These are phyloP conservation scores for Drosophila santomea DNA, from an alignment of 1,140 invertebrate genomes.

Conservation along the genomic window DNA sequence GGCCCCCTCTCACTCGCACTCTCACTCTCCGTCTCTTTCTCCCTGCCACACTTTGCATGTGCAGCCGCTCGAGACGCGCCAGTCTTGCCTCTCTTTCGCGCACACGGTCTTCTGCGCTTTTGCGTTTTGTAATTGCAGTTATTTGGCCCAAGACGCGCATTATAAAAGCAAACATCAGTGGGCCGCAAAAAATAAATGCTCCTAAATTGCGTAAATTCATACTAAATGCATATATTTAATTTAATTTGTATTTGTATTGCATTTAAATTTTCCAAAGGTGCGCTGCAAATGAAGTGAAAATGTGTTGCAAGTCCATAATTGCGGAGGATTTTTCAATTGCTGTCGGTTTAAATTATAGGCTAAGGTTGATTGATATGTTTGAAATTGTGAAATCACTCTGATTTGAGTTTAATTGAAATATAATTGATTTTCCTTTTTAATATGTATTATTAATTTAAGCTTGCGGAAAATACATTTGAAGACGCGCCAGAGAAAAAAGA, in stretches of 20 bases:
- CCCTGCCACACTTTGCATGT: slow-evolving; percentile 68
- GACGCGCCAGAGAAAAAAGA: too few relatives aligned
- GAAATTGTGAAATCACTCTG: slow-evolving; percentile 13
- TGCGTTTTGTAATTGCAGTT: slow-evolving; percentile 75
- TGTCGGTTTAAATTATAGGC: slow-evolving; percentile 24
- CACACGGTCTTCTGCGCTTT: not conserved
- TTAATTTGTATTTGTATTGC: slow-evolving; percentile 56
- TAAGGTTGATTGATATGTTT: slow-evolving; percentile 10
- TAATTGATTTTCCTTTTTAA: not conserved
- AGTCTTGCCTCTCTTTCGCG: slow-evolving; percentile 3
- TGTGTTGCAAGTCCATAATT: slow-evolving; percentile 41
- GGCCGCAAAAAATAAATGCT: slow-evolving; percentile 19
- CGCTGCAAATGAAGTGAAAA: slow-evolving; percentile 62
- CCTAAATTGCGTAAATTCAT: slow-evolving; percentile 49
- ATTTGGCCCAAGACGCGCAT: slow-evolving; percentile 54
- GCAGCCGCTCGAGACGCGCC: slow-evolving; percentile 66
- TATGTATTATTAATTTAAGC: not conserved
- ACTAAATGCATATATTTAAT: slow-evolving; percentile 55
- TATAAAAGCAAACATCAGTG: slow-evolving; percentile 55
- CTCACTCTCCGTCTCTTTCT: not conserved
- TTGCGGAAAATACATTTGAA: too few relatives aligned
- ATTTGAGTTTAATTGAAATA: slow-evolving; percentile 1
- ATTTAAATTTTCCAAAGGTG: slow-evolving; percentile 56
- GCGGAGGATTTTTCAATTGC: slow-evolving; percentile 38
- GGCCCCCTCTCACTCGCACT: slow-evolving; percentile 1